Evolutionary conservation across 2,797 vertebrate species (phyloP).

Genomic region (Lepidocolaptes lacrymiger): DNA sequence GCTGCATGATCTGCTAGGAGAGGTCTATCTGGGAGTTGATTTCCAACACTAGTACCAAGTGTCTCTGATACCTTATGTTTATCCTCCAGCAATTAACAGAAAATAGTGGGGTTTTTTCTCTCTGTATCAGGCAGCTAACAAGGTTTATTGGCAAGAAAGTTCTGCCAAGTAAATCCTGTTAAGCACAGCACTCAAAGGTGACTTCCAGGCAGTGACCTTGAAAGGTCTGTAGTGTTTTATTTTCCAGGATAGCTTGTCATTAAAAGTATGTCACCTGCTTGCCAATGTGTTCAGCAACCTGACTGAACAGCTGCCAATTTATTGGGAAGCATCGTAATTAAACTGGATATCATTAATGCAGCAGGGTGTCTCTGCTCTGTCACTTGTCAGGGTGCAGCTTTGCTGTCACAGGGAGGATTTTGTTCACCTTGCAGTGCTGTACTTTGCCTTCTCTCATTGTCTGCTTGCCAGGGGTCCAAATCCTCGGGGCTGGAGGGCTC

Average conservation of each 20-base stretch:
- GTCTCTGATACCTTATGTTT: constrained; percentile 1
- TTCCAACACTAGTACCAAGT: neutral
- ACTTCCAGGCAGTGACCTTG: neutral
- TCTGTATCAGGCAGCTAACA: neutral
- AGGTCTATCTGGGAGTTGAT: neutral
- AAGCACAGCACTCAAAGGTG: neutral
- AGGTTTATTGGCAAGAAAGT: constrained; percentile 32
- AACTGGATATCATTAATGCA: neutral
- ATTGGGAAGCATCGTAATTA: neutral
- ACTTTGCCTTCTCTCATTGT: neutral
- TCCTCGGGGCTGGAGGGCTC: neutral
- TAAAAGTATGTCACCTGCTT: constrained; percentile 15
- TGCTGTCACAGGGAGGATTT: neutral
- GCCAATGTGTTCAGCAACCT: neutral
- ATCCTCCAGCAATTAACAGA: constrained; percentile 31
- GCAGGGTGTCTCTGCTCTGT: neutral
- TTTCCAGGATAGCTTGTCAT: neutral
- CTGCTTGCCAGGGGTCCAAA: neutral
- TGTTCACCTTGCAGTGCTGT: neutral
- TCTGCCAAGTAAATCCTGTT: constrained; percentile 6
- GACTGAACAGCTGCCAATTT: constrained; percentile 16
- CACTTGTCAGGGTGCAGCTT: neutral
- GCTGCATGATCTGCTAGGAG: neutral
- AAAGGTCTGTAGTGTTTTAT: neutral
- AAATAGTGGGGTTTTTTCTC: neutral